A percentile compares a stretch with the other conserved stretches of the same genome.
Conservation (phyloP, 2,113 vertebrate genomes). For the Hippocampus mohnikei region DNA sequence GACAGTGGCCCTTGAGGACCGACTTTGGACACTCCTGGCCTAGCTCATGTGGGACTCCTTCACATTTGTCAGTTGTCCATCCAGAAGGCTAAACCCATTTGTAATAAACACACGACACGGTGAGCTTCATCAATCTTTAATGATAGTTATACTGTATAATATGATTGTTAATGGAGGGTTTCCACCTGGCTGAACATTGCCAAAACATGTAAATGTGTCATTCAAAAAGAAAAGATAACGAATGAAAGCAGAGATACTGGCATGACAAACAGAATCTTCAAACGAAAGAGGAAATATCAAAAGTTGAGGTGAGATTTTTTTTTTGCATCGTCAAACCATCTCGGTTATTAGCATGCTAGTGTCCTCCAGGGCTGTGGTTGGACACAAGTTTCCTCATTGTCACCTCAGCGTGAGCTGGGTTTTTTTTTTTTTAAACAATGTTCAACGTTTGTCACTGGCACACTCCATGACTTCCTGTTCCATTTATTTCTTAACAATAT, state of each 20-base stretch:
- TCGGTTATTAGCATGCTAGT: neutral
- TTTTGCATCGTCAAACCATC: too few species aligned
- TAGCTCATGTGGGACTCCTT: too few species aligned
- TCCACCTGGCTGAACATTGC: neutral
- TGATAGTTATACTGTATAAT: neutral
- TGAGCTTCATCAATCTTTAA: conserved; percentile 4
- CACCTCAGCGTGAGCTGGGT: neutral
- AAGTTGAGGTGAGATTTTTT: neutral
- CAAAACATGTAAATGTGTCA: neutral
- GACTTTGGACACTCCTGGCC: too few species aligned
- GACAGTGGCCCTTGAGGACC: too few species aligned
- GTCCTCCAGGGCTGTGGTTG: neutral
- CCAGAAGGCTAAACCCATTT: too few species aligned
- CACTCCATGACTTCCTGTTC: neutral
- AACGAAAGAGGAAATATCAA: neutral
- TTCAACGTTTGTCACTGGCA: neutral
- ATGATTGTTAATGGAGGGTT: neutral
- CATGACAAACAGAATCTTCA: neutral
- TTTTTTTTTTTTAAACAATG: neutral
- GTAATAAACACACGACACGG: neutral
- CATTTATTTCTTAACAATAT: neutral
- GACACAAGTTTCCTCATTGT: neutral
- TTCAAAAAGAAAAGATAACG: neutral
- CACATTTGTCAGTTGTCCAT: too few species aligned
- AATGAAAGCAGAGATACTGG: neutral